Percentiles rank a stretch among this genome's conserved stretches.
Conservation (phyloP, 2,888 invertebrate species). For the Trichopoda pennipes region DNA sequence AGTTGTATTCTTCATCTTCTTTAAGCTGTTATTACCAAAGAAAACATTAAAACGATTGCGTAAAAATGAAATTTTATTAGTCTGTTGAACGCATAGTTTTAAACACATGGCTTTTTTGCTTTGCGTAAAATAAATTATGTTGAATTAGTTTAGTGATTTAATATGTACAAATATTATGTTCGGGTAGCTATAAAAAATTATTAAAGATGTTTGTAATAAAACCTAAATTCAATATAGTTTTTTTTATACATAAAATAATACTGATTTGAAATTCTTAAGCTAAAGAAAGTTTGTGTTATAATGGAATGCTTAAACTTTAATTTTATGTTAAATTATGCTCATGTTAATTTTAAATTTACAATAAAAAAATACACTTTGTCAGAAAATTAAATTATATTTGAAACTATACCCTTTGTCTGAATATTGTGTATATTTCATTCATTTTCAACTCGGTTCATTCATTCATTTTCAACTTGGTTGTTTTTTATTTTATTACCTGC, state of each 20-base stretch:
- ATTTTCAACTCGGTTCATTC: too few species aligned
- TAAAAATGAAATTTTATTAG: too few species aligned
- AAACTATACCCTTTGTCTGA: too few species aligned
- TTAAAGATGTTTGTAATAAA: neutral
- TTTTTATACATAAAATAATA: neutral
- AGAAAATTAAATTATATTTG: too few species aligned
- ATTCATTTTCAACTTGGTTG: too few species aligned
- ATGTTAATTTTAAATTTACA: too few species aligned
- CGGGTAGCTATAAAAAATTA: slow-evolving; percentile 30
- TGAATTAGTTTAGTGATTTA: slow-evolving; percentile 40
- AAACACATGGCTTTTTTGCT: neutral
- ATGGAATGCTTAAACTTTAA: neutral
- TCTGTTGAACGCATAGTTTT: neutral
- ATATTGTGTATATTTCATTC: too few species aligned
- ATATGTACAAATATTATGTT: slow-evolving; percentile 33
- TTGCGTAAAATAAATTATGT: slow-evolving; percentile 36
- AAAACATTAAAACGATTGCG: too few species aligned
- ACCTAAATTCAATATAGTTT: slow-evolving; percentile 9
- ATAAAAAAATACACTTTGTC: too few species aligned
- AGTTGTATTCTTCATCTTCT: too few species aligned
- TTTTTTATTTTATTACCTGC: too few species aligned
- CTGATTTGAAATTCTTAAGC: neutral
- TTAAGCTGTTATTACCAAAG: too few species aligned
- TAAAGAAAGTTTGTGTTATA: neutral
- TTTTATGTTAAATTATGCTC: neutral